Evolutionary conservation across 2,113 vertebrate species (phyloP).

Genomic region (Glaucidium brasilianum): DNA sequence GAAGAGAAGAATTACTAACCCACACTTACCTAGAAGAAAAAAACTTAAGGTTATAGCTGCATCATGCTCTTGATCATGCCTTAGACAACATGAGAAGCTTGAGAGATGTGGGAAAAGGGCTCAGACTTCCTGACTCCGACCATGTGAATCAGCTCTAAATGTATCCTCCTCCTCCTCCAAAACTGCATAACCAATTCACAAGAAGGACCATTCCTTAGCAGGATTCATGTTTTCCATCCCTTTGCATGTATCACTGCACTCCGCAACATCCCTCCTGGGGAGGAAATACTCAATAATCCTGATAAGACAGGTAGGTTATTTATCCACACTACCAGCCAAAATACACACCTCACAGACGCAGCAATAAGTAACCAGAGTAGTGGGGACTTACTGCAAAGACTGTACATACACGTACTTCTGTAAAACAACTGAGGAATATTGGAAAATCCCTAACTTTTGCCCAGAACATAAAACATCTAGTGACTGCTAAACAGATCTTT

Average conservation of each 20-base stretch:
- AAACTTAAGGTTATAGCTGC: background rate
- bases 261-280: background rate
- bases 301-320: background rate
- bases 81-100: background rate
- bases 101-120: background rate
- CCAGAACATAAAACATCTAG: background rate
- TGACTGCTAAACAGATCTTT: conserved; percentile 3
- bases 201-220: background rate
- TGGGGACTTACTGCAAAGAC: background rate
- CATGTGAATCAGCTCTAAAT: background rate
- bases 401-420: background rate
- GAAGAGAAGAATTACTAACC: background rate
- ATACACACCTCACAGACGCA: background rate
- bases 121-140: conserved; percentile 12
- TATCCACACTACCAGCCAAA: background rate
- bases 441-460: conserved; percentile 23
- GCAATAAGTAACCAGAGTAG: background rate
- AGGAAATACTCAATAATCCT: background rate
- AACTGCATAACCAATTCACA: background rate
- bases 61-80: background rate
- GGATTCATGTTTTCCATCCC: background rate
- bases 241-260: background rate
- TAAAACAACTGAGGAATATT: background rate
- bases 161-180: background rate
- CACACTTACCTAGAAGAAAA: background rate